phyloP scores from a whole-genome alignment of 2,113 vertebrate species.

The Alces alces region DNA sequence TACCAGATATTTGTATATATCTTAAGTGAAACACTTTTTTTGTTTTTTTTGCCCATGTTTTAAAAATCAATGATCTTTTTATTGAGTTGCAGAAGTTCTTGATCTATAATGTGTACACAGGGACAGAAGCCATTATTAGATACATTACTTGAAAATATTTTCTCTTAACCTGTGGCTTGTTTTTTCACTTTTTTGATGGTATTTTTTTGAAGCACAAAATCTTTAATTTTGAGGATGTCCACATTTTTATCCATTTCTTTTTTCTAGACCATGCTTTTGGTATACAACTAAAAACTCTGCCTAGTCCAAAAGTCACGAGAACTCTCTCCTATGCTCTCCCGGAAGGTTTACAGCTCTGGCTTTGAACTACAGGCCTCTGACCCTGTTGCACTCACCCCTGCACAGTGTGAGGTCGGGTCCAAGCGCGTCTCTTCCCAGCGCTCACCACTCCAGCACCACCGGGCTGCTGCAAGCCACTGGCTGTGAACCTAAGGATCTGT shows the following conservation, averaged over 20 bases:
- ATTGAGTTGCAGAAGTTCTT: background rate
- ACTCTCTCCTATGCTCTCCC: background rate
- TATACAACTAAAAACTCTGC: background rate
- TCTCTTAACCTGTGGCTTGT: background rate
- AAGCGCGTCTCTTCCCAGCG: no score
- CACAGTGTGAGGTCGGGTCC: background rate
- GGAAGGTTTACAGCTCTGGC: background rate
- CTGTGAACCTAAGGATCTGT: accelerated
- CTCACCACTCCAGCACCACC: background rate
- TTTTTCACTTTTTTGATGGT: background rate
- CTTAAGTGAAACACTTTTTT: background rate
- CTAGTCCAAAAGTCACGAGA: no score
- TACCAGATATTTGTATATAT: background rate
- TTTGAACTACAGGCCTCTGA: background rate
- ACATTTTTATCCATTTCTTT: background rate
- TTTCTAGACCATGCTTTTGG: background rate
- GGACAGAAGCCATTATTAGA: background rate
- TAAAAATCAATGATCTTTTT: background rate
- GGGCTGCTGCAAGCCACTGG: no score
- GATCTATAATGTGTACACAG: background rate
- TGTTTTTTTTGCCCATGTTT: background rate
- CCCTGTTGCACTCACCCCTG: background rate
- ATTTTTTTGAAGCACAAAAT: background rate
- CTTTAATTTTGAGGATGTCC: background rate
- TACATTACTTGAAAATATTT: background rate